Conservation (phyloP, 2,797 vertebrate genomes). For the Phylloscopus collybita region DNA sequence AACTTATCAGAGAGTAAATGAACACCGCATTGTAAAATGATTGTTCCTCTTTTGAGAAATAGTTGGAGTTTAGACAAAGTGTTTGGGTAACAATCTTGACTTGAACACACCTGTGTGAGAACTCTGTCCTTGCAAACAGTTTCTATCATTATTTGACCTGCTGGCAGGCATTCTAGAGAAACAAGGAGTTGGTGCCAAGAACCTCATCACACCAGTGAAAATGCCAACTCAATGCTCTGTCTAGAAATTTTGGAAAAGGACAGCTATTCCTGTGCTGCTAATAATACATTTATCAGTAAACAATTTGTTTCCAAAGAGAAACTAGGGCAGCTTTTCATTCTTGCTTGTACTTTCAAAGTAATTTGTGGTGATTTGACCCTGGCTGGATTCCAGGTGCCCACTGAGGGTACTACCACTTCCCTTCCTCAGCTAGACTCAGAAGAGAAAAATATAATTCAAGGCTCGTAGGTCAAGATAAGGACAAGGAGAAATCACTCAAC, state of each 20-base stretch:
- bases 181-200: not conserved
- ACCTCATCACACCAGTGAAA: not conserved
- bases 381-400: not conserved
- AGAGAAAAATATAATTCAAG: not conserved
- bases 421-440: not conserved
- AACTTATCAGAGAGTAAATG: not conserved
- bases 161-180: not conserved
- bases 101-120: not conserved
- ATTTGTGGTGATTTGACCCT: not conserved
- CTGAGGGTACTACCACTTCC: not conserved
- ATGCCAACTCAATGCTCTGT: not conserved
- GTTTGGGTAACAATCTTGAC: not conserved
- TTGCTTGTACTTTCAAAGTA: not conserved
- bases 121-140: not conserved
- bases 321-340: not conserved
- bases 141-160: not conserved
- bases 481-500: not conserved
- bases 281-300: not conserved
- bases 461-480: not conserved
- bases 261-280: not conserved
- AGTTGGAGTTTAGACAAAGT: not conserved
- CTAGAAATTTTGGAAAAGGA: not conserved
- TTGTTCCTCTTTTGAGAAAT: not conserved
- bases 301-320: not conserved
- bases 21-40: not conserved